These are phyloP conservation scores for Poicephalus gulielmi DNA, from an alignment of 2,113 vertebrate species.

Conservation along the genomic window DNA sequence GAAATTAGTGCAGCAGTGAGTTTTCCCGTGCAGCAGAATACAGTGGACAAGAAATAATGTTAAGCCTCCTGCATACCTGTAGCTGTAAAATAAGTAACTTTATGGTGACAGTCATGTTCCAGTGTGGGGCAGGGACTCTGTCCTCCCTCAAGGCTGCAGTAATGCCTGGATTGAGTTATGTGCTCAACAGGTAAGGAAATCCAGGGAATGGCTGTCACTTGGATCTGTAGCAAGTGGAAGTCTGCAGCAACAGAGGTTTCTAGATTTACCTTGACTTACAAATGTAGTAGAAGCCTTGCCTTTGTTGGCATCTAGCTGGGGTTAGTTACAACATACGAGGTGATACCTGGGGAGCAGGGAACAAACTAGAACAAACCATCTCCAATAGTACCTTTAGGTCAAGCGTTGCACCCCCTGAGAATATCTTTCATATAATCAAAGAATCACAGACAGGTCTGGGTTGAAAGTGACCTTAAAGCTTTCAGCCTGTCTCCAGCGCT, in stretches of 20 bases:
- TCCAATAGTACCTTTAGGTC: accelerated
- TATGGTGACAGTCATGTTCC: accelerated
- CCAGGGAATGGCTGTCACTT: accelerated
- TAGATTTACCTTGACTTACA: background rate
- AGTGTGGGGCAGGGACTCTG: background rate
- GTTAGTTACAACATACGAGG: background rate
- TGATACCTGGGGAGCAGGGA: accelerated
- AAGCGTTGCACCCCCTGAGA: background rate
- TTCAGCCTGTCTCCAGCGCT: background rate
- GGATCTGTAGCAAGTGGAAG: background rate
- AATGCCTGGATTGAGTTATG: background rate
- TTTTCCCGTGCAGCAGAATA: background rate
- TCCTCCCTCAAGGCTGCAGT: accelerated
- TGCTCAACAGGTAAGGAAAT: background rate
- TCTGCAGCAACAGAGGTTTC: background rate
- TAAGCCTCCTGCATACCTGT: background rate
- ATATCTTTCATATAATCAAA: background rate
- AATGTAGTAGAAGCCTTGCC: background rate
- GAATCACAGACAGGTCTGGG: background rate
- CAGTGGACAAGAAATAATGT: background rate
- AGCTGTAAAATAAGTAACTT: background rate
- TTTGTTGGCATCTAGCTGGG: background rate
- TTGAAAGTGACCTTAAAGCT: background rate
- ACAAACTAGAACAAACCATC: background rate
- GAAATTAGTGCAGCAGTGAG: background rate